Conservation (phyloP, 1,140 invertebrate species). For the Orchestia grillus region DNA sequence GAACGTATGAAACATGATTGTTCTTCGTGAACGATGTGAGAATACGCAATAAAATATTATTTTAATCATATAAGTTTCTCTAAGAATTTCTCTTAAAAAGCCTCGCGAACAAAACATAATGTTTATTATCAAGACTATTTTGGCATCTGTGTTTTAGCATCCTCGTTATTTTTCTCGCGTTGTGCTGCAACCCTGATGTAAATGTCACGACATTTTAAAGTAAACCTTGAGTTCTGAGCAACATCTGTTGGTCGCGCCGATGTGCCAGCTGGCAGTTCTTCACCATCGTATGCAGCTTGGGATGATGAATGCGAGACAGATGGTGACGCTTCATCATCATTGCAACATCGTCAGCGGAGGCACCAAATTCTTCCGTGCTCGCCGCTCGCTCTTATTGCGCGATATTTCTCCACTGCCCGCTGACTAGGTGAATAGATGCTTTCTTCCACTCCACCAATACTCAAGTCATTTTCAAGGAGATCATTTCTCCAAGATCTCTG, state of each 20-base stretch:
- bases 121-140: neutral
- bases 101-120: neutral
- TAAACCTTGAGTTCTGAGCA: neutral
- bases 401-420: neutral
- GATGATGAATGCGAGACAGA: neutral
- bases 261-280: neutral
- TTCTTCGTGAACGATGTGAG: neutral
- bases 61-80: neutral
- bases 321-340: conserved; percentile 34
- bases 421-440: neutral
- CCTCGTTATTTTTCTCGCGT: neutral
- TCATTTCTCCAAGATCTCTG: neutral
- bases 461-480: neutral
- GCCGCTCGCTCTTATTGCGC: neutral
- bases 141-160: neutral
- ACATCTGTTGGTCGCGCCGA: neutral
- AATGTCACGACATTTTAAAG: neutral
- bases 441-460: neutral
- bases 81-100: neutral
- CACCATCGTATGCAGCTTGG: neutral
- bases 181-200: neutral
- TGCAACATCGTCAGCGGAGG: neutral
- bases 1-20: neutral
- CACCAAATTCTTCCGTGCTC: neutral
- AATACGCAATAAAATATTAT: neutral